These are phyloP conservation scores for Drosophila merina DNA, from an alignment of 2,888 invertebrate genomes.

Conservation along the genomic window DNA sequence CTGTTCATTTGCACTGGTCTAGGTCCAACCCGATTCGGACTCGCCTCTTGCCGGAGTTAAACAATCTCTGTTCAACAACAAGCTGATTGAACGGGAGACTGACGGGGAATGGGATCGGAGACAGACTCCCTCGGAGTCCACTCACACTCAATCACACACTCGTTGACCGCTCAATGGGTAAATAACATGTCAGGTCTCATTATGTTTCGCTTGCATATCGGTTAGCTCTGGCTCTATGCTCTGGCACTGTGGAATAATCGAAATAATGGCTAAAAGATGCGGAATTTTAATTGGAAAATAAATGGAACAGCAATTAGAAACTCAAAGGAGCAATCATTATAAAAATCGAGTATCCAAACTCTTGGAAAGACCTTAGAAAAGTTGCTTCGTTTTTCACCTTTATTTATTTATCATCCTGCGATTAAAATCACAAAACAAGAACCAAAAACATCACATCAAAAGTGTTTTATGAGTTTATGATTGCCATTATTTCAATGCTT, in stretches of 20 bases:
- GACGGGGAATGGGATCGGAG: slow-evolving; percentile 1
- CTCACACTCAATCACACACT: slow-evolving; percentile 47
- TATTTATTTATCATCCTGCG: too few relatives aligned
- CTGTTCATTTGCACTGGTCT: slow-evolving; percentile 4
- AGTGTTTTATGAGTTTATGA: slow-evolving; percentile 7
- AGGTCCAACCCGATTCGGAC: slow-evolving; percentile 1
- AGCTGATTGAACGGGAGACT: slow-evolving; percentile 9
- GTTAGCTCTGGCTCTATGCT: slow-evolving; percentile 33
- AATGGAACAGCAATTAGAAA: neutral
- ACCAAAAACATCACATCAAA: neutral
- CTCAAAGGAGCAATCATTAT: too few relatives aligned
- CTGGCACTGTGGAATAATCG: too few relatives aligned
- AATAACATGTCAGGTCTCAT: slow-evolving; percentile 82
- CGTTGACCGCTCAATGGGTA: slow-evolving; percentile 69
- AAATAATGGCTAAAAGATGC: too few relatives aligned
- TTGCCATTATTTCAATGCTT: slow-evolving; percentile 22
- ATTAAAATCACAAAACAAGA: neutral
- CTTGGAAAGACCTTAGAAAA: too few relatives aligned
- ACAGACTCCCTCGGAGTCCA: slow-evolving; percentile 23
- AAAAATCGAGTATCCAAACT: too few relatives aligned
- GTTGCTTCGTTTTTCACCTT: too few relatives aligned
- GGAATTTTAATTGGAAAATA: neutral
- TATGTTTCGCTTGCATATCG: slow-evolving; percentile 70
- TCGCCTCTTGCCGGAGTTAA: slow-evolving; percentile 11
- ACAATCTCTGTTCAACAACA: slow-evolving; percentile 17